Evolutionary conservation across 2,113 vertebrate species (phyloP).

Genomic region (Baryphthengus martii): DNA sequence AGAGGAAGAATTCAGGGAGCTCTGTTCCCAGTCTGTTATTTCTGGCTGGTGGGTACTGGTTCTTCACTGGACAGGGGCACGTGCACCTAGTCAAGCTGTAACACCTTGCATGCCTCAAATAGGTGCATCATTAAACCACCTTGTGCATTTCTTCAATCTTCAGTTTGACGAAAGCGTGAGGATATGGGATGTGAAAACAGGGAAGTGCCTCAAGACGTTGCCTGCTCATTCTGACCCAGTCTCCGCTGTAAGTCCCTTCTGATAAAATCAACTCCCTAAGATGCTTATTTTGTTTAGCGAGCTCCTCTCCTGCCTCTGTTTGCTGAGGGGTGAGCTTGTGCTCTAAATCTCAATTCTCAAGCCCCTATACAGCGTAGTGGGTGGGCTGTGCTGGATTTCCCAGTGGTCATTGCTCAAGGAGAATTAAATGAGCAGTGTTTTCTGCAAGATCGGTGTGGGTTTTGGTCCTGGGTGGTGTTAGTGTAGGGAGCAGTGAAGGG

Average conservation of each 20-base stretch:
- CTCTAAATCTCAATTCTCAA: not conserved
- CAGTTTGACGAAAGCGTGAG: constrained; percentile 97
- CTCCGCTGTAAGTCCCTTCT: constrained; percentile 85
- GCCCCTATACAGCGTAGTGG: accelerated
- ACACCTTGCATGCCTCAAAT: not conserved
- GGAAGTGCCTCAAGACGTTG: constrained; percentile 97
- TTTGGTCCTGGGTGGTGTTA: not conserved
- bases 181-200: constrained; percentile 99
- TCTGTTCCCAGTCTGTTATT: not conserved
- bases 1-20: not conserved
- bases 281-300: not conserved
- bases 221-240: constrained; percentile 97
- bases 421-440: not conserved
- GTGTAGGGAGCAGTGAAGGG: not conserved
- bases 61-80: not conserved
- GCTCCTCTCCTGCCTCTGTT: not conserved
- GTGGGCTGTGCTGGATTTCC: not conserved
- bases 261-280: too few relatives aligned
- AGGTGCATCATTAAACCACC: not conserved
- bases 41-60: not conserved
- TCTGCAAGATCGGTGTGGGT: accelerated
- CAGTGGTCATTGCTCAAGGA: not conserved
- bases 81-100: not conserved
- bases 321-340: not conserved
- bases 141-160: not conserved